Conservation (phyloP, 1,140 invertebrate genomes). For the Drosophila prosaltans region DNA sequence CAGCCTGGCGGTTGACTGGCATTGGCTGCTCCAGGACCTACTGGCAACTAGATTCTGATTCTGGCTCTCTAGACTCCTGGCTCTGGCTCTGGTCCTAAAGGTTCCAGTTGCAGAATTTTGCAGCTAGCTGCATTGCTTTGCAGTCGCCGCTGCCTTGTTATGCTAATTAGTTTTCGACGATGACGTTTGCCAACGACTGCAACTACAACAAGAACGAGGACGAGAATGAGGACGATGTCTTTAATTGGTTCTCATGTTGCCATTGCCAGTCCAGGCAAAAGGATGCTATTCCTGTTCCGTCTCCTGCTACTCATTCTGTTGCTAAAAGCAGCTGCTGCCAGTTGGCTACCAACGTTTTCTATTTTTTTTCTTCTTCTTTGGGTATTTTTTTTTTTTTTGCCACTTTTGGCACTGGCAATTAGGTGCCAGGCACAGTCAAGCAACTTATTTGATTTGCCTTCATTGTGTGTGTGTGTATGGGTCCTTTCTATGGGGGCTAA, state of each 20-base stretch:
- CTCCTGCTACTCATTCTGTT: not conserved
- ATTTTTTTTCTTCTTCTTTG: slow-evolving; percentile 18
- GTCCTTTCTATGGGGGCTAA: not conserved
- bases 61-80: slow-evolving; percentile 19
- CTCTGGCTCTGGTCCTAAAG: slow-evolving; percentile 29
- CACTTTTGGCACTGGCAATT: slow-evolving; percentile 76
- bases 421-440: slow-evolving; percentile 36
- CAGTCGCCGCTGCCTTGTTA: slow-evolving; percentile 61
- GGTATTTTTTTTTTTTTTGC: slow-evolving; percentile 40
- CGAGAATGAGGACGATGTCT: slow-evolving; percentile 68
- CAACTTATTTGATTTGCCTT: slow-evolving; percentile 22
- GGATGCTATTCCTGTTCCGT: slow-evolving; percentile 21
- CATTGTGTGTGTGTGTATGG: not conserved
- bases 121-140: slow-evolving; percentile 38
- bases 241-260: slow-evolving; percentile 81
- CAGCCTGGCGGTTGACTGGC: slow-evolving; percentile 39
- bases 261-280: slow-evolving; percentile 31
- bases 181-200: slow-evolving; percentile 70
- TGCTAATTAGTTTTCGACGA: slow-evolving; percentile 81
- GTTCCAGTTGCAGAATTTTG: slow-evolving; percentile 2
- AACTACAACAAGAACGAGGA: not conserved
- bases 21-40: slow-evolving; percentile 25
- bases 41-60: slow-evolving; percentile 10
- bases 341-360: slow-evolving; percentile 48
- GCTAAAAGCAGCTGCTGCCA: slow-evolving; percentile 5